Evolutionary conservation across 2,113 vertebrate genomes (phyloP), one percentile per base, ranked within the genome.

Genomic region (Cariama cristata): DNA sequence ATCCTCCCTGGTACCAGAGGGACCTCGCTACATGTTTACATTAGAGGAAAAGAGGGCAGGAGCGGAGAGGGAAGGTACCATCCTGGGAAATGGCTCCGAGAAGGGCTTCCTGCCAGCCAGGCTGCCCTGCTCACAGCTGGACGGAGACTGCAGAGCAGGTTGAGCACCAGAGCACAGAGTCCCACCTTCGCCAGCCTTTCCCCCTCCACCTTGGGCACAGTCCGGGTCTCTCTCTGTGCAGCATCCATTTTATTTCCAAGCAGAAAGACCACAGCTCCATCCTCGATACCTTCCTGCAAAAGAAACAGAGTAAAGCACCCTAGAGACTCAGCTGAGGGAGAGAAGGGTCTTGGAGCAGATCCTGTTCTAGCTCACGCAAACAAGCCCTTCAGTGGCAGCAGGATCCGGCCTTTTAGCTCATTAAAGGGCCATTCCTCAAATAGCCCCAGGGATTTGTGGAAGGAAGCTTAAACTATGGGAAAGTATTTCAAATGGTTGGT

Each of bases 231-330:
- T n/a, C 64, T 44, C 33, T 98, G 95, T 1, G 52, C 94, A 75
- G 97, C 90, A 95, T 99, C 98, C 35, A 85, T 75, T 89, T 99
- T 99, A 97, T 99, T 99, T 58, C 98, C 99, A 79, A 99, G 97
- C 73, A 99, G 97, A 97, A 99, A 98, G 45, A 99, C 94, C 18
- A 98, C 98, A 17, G 97, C 97, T 58, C 96, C 98, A 0, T 99
- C 98, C 88, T 98, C 95, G 12, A 98, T 98, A 85, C 98, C 98
- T 73, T 99, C 98, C 98, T 99, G 91, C 26, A 89, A 79, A 67
- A 82, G 55, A 89, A 95, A 91, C 26, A 71, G 38, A 86, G 33
- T 55, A 88, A 94, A 94, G 64, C 40, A 40, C 40, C 17, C 14
- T 13, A 35, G 69, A 91, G 66, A 76, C 22, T 44, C 6, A 6